Conservation (phyloP, 2,797 vertebrate species). For the Peromyscus melanophrys region DNA sequence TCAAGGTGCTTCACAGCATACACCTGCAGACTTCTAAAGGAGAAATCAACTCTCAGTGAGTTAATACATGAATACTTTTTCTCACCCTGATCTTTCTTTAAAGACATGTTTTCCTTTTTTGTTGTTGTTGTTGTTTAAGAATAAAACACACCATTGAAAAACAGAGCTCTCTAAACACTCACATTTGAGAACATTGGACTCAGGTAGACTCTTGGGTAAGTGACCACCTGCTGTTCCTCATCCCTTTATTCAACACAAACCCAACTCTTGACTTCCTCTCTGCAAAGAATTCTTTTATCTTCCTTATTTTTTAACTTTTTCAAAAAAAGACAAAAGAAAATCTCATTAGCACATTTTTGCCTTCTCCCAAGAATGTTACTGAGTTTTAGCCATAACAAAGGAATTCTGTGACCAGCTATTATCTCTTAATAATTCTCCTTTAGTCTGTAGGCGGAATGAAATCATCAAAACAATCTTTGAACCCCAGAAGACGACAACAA, state of each 20-base stretch:
- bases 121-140: constrained; percentile 37
- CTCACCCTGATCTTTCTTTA: constrained; percentile 42
- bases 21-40: background rate
- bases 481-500: background rate
- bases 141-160: constrained; percentile 49
- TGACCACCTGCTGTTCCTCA: constrained; percentile 57
- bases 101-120: constrained; percentile 50
- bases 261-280: constrained; percentile 73
- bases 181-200: constrained; percentile 55
- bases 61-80: background rate
- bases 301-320: background rate
- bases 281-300: constrained; percentile 79
- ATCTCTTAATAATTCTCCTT: constrained; percentile 51
- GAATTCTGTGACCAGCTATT: constrained; percentile 60
- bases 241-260: constrained; percentile 69
- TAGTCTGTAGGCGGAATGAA: constrained; percentile 23
- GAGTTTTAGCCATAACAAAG: constrained; percentile 52
- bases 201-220: constrained; percentile 55
- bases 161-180: background rate
- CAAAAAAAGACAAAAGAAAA: constrained; percentile 60
- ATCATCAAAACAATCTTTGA: constrained; percentile 64
- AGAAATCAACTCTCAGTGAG: constrained; percentile 28
- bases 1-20: background rate
- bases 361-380: constrained; percentile 71
- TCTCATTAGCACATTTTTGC: constrained; percentile 85